phyloP scores from a whole-genome alignment of 2,797 vertebrate species.

The Diglossa cyanea region DNA sequence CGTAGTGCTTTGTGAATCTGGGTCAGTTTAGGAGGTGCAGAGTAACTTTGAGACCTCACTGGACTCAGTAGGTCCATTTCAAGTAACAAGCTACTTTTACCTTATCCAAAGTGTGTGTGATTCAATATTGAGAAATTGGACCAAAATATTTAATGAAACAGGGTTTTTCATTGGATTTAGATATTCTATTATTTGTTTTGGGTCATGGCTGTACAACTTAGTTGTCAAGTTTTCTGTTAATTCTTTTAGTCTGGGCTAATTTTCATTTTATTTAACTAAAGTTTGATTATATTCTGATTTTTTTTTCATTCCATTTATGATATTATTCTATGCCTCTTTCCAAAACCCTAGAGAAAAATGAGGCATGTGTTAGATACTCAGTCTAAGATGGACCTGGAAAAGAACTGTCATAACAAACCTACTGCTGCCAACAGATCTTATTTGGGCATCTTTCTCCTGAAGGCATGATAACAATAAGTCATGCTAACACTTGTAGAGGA shows the following conservation, averaged over 20 bases:
- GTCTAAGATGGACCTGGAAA: not conserved
- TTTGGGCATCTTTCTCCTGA: not conserved
- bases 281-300: not conserved
- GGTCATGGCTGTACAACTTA: not conserved
- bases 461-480: not conserved
- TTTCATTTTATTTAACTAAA: not conserved
- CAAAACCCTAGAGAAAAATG: not conserved
- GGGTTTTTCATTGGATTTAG: not conserved
- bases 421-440: not conserved
- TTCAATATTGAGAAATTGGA: not conserved
- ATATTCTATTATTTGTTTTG: not conserved
- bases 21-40: not conserved
- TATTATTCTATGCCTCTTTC: not conserved
- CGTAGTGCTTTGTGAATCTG: not conserved
- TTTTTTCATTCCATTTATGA: not conserved
- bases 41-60: not conserved
- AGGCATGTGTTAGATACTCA: not conserved
- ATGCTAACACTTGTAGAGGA: slow-evolving; percentile 7
- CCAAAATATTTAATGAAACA: not conserved
- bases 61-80: not conserved
- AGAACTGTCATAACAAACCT: not conserved
- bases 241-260: not conserved
- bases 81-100: not conserved
- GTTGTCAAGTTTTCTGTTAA: not conserved
- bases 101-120: not conserved